phyloP scores from a whole-genome alignment of 1,140 invertebrate species.

The Aradophagus sp. region DNA sequence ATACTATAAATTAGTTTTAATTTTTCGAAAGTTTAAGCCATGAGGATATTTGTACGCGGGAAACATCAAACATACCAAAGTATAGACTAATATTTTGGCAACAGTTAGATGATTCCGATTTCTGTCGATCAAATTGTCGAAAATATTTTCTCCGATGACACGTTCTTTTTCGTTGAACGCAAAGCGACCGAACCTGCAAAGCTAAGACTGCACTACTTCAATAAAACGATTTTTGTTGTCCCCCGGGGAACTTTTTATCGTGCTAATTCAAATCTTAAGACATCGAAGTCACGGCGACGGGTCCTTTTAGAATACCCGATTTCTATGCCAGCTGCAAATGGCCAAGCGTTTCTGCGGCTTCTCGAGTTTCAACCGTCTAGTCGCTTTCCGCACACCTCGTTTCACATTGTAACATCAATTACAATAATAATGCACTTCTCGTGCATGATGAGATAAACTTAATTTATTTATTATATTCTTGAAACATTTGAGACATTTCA shows the following conservation, averaged over 20 bases:
- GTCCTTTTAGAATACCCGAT: slow-evolving; percentile 70
- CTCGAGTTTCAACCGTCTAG: slow-evolving; percentile 74
- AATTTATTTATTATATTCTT: too few species aligned
- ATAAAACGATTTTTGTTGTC: slow-evolving; percentile 14
- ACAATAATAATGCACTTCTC: slow-evolving; percentile 37
- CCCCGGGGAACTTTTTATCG: slow-evolving; percentile 32
- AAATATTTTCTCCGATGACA: too few species aligned
- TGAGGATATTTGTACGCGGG: too few species aligned
- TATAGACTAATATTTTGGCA: too few species aligned
- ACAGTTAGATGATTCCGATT: too few species aligned
- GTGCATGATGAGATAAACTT: slow-evolving; percentile 10
- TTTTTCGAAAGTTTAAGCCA: too few species aligned
- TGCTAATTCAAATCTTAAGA: slow-evolving; percentile 49
- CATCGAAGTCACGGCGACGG: slow-evolving; percentile 59
- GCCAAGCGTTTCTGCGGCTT: slow-evolving; percentile 70
- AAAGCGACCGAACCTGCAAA: slow-evolving; percentile 16
- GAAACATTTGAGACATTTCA: too few species aligned
- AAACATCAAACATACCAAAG: too few species aligned
- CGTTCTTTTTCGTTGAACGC: background rate
- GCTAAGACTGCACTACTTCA: too few species aligned
- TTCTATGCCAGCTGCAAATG: slow-evolving; percentile 69
- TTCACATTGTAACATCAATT: slow-evolving; percentile 34
- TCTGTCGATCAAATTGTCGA: too few species aligned
- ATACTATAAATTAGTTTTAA: too few species aligned
- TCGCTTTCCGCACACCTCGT: slow-evolving; percentile 69